Conservation (phyloP, 2,113 vertebrate species). For the Pituophis catenifer region DNA sequence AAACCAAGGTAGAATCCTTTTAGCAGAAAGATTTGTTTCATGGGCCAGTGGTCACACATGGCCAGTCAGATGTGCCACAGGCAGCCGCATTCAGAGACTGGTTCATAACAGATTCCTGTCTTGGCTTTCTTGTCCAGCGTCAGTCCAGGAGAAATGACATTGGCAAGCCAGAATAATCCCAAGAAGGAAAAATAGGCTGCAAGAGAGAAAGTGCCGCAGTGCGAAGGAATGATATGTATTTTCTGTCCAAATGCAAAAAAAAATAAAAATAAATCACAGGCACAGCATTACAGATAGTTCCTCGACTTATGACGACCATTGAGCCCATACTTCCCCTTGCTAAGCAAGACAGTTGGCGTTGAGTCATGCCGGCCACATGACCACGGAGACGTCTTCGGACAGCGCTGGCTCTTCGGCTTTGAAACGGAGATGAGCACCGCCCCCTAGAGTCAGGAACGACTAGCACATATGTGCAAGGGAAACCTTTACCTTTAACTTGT, state of each 20-base stretch:
- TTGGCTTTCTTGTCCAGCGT: slow-evolving; percentile 26
- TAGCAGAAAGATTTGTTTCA: neutral
- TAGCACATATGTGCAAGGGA: too few relatives aligned
- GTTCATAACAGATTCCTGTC: slow-evolving; percentile 20
- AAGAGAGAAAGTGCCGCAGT: slow-evolving; percentile 8
- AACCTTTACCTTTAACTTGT: neutral
- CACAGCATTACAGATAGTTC: neutral
- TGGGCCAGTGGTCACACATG: neutral
- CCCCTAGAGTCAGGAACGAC: too few relatives aligned
- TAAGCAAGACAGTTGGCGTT: too few relatives aligned
- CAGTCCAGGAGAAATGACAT: slow-evolving; percentile 25
- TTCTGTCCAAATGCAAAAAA: neutral
- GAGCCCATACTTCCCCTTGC: too few relatives aligned
- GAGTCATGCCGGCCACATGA: too few relatives aligned
- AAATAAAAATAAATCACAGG: neutral
- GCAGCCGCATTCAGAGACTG: slow-evolving; percentile 43
- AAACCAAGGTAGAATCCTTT: neutral
- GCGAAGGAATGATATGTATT: too few relatives aligned
- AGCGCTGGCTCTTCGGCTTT: too few relatives aligned
- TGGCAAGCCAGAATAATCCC: slow-evolving; percentile 68
- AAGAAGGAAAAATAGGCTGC: slow-evolving; percentile 67
- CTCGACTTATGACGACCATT: neutral
- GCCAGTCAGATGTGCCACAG: slow-evolving; percentile 10
- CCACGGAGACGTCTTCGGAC: too few relatives aligned
- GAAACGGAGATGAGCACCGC: too few relatives aligned